Evolutionary conservation across 2,113 vertebrate species (phyloP).

Genomic region (Carollia perspicillata): DNA sequence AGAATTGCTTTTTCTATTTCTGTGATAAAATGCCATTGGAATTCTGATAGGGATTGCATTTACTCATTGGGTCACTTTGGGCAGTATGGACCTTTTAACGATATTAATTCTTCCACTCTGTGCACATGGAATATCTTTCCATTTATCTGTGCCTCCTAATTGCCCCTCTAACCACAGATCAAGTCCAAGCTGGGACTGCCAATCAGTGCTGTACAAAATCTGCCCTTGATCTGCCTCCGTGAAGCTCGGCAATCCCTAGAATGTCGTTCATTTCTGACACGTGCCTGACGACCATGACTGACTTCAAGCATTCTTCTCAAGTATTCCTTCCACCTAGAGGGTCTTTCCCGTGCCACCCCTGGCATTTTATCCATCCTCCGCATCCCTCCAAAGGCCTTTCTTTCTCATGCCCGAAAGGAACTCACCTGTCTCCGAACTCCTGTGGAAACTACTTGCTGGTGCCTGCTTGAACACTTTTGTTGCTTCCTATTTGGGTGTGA

Average conservation of each 20-base stretch:
- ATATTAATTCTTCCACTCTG: too few relatives aligned
- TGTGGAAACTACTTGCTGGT: neutral
- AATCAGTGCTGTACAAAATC: neutral
- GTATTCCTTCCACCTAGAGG: neutral
- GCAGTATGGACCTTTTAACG: too few relatives aligned
- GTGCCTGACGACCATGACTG: neutral
- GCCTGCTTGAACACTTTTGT: neutral
- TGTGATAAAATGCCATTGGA: too few relatives aligned
- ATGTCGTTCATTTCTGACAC: neutral
- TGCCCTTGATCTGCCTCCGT: neutral
- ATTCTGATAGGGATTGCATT: too few relatives aligned
- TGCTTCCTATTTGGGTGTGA: neutral
- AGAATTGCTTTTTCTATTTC: too few relatives aligned
- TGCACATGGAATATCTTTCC: too few relatives aligned
- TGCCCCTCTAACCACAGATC: too few relatives aligned
- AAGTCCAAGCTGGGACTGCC: neutral
- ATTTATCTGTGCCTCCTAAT: too few relatives aligned
- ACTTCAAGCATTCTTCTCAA: neutral
- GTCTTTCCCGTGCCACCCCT: neutral
- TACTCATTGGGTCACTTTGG: too few relatives aligned
- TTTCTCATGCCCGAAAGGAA: neutral
- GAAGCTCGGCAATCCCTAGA: neutral
- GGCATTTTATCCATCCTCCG: neutral
- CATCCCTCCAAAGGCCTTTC: neutral
- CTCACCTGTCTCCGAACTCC: neutral